Evolutionary conservation across 1,140 invertebrate species (phyloP).

Genomic region (Physella acuta): DNA sequence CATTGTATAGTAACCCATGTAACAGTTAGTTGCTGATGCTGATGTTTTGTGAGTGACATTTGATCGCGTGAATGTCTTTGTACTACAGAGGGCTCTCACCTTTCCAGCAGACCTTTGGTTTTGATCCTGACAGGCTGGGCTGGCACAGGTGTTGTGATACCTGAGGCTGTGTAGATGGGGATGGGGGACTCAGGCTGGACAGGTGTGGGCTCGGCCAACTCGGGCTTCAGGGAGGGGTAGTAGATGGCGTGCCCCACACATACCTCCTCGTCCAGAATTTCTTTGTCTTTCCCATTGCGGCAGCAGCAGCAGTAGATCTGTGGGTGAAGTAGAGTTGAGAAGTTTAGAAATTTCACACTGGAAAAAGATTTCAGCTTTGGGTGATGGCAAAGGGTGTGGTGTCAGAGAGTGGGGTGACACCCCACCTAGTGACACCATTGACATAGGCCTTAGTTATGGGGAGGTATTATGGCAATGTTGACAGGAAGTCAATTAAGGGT

Average conservation of each 20-base stretch:
- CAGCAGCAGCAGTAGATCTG: constrained; percentile 2
- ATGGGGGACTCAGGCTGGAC: constrained; percentile 43
- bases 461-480: too few species aligned
- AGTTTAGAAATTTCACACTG: too few species aligned
- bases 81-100: too few species aligned
- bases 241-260: constrained; percentile 37
- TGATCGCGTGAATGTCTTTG: too few species aligned
- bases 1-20: neutral
- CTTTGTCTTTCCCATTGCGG: neutral
- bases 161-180: constrained; percentile 39
- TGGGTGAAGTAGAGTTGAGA: too few species aligned
- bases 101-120: constrained; percentile 63
- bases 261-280: constrained; percentile 15
- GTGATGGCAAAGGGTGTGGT: too few species aligned
- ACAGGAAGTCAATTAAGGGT: too few species aligned
- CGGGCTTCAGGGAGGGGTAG: constrained; percentile 47
- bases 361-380: too few species aligned
- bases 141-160: constrained; percentile 41
- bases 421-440: too few species aligned
- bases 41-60: neutral
- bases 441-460: too few species aligned
- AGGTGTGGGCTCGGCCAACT: constrained; percentile 19
- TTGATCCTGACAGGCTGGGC: constrained; percentile 67
- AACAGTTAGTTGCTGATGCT: neutral
- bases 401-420: too few species aligned